Evolutionary conservation across 2,797 vertebrate genomes (phyloP).

Genomic region (Scyliorhinus canicula): DNA sequence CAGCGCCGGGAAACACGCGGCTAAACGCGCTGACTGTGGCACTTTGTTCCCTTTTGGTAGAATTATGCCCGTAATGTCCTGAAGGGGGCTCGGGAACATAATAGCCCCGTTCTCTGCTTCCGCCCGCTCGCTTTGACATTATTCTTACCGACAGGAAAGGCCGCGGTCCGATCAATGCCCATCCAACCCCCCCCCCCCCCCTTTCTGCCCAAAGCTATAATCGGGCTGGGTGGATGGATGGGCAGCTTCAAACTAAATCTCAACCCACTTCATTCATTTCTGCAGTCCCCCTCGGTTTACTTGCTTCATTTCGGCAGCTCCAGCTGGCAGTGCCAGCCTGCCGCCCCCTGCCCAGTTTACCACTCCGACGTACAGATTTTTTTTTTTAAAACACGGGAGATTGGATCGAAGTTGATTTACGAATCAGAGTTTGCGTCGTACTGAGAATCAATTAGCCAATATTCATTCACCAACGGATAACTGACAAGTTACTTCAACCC

Average conservation of each 20-base stretch:
- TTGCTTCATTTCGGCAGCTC: neutral
- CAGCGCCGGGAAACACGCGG: too few relatives aligned
- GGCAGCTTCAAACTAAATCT: neutral
- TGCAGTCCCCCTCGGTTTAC: neutral
- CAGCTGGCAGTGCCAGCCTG: neutral
- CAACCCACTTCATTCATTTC: neutral
- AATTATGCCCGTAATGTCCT: too few relatives aligned
- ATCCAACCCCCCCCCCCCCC: too few relatives aligned
- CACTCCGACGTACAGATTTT: neutral
- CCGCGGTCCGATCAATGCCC: too few relatives aligned
- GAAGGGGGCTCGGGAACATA: neutral
- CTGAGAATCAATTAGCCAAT: neutral
- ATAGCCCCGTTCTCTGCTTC: neutral
- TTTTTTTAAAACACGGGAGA: neutral
- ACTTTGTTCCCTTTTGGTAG: too few relatives aligned
- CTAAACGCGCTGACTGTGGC: too few relatives aligned
- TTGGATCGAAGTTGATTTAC: neutral
- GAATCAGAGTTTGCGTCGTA: neutral
- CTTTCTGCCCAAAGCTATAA: too few relatives aligned
- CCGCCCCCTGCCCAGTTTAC: neutral
- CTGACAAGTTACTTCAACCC: neutral
- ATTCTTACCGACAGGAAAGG: neutral
- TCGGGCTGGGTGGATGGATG: too few relatives aligned
- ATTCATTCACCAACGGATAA: neutral
- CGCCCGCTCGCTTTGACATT: neutral